Conservation (phyloP, 1,140 invertebrate genomes). For the Hyles vespertilio region DNA sequence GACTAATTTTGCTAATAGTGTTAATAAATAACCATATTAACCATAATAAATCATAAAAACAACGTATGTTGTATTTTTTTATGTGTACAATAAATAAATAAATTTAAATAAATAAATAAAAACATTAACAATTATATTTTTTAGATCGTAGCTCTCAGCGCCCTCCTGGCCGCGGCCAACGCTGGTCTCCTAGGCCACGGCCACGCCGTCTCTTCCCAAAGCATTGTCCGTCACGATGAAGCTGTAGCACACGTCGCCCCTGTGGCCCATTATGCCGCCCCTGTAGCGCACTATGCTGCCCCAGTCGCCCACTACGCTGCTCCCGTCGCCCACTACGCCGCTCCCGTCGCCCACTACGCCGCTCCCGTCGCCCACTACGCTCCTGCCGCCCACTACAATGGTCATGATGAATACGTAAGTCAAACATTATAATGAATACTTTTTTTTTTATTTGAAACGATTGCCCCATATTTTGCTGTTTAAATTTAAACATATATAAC, state of each 20-base stretch:
- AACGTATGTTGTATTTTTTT: no score
- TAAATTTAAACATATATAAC: no score
- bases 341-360: conserved; percentile 27
- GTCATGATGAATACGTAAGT: conserved; percentile 52
- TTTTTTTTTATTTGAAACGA: no score
- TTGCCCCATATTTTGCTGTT: no score
- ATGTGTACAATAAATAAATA: no score
- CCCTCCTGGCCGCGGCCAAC: conserved; percentile 43
- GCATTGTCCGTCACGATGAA: conserved; percentile 36
- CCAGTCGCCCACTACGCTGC: conserved; percentile 26
- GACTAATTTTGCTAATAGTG: no score
- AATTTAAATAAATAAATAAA: no score
- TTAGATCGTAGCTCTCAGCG: conserved; percentile 40
- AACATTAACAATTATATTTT: conserved; percentile 12
- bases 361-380: no score
- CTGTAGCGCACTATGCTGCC: not conserved
- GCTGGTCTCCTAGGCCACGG: conserved; percentile 35
- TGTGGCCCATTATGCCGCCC: conserved; percentile 16
- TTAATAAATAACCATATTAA: no score
- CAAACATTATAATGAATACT: no score
- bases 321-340: conserved; percentile 33
- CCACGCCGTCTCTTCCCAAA: conserved; percentile 61
- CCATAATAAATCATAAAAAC: no score
- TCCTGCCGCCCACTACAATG: conserved; percentile 17
- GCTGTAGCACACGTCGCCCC: conserved; percentile 40